These are phyloP conservation scores for Zaprionus bogoriensis DNA, from an alignment of 2,888 invertebrate genomes.

Conservation along the genomic window DNA sequence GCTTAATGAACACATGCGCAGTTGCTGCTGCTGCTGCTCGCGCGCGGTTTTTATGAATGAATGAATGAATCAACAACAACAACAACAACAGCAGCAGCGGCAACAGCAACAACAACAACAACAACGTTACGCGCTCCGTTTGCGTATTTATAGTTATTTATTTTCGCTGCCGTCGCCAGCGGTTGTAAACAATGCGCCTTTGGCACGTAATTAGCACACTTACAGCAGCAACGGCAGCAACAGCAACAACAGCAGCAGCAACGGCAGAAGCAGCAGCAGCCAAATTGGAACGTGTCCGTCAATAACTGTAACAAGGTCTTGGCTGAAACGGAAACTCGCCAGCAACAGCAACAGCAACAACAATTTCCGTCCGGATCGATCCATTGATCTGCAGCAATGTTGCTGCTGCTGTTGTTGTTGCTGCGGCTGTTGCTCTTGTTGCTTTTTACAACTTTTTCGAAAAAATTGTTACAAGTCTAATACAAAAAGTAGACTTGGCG, in stretches of 20 bases:
- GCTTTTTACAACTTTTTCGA: conserved; percentile 5
- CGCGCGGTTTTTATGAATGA: conserved; percentile 71
- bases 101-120: conserved; percentile 22
- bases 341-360: conserved; percentile 22
- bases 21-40: conserved; percentile 36
- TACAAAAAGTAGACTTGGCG: conserved; percentile 65
- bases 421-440: conserved; percentile 7
- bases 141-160: conserved; percentile 66
- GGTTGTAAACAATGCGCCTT: conserved; percentile 71
- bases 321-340: conserved; percentile 53
- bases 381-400: conserved; percentile 5
- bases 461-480: conserved; percentile 47
- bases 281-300: conserved; percentile 73
- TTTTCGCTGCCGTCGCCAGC: conserved; percentile 59
- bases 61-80: conserved; percentile 55
- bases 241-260: conserved; percentile 13
- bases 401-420: conserved; percentile 19
- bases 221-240: conserved; percentile 35
- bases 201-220: conserved; percentile 76
- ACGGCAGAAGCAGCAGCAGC: conserved; percentile 17
- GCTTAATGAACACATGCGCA: conserved; percentile 55
- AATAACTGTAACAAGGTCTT: conserved; percentile 74
- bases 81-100: conserved; percentile 5
- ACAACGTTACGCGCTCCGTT: conserved; percentile 41
- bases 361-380: conserved; percentile 1